Percentiles rank a stretch among this genome's conserved stretches.
These are phyloP conservation scores for Stenodera caucasica DNA, from an alignment of 2,888 invertebrate species.

Conservation along the genomic window DNA sequence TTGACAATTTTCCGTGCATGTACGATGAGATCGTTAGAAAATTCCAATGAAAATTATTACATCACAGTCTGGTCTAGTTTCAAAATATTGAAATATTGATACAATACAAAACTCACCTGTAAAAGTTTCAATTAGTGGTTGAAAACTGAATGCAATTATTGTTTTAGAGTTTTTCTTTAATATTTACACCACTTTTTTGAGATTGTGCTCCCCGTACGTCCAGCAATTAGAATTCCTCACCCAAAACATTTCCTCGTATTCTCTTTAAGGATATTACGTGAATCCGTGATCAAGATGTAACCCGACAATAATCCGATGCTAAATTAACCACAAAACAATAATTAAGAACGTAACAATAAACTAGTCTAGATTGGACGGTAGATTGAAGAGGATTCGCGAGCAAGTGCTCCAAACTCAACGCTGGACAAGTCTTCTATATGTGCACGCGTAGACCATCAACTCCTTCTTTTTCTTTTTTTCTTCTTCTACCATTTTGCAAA, in stretches of 20 bases:
- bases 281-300: no score
- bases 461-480: neutral
- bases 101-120: neutral
- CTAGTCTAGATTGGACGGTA: neutral
- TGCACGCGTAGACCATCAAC: neutral
- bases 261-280: neutral
- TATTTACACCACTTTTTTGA: neutral
- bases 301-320: neutral
- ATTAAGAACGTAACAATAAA: no score
- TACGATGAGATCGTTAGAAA: neutral
- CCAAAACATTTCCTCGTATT: neutral
- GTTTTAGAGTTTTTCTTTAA: neutral
- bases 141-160: no score
- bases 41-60: neutral
- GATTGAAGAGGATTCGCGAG: slow-evolving; percentile 25
- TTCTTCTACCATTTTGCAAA: neutral
- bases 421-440: slow-evolving; percentile 25
- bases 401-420: slow-evolving; percentile 47
- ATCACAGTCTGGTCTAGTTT: no score
- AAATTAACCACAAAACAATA: neutral
- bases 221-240: neutral
- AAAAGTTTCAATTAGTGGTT: no score
- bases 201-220: neutral
- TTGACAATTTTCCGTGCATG: neutral
- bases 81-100: no score